Conservation (phyloP, 2,888 invertebrate genomes). For the Melitaea athalia region DNA sequence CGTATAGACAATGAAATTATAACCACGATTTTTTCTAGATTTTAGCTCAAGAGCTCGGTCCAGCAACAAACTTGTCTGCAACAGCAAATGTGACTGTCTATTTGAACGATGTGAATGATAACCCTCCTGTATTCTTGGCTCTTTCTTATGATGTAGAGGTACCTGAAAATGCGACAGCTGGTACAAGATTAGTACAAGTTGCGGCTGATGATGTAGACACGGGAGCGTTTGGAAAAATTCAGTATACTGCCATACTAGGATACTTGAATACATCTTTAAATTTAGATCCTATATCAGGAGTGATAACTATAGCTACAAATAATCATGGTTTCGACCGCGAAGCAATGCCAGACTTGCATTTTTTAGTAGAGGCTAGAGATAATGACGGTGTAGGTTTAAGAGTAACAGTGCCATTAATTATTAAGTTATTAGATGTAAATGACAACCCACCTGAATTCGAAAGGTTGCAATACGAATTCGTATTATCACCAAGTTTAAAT, state of each 20-base stretch:
- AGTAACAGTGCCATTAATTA: conserved; percentile 87
- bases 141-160: conserved; percentile 88
- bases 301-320: conserved; percentile 89
- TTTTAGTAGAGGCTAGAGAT: conserved; percentile 94
- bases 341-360: conserved; percentile 87
- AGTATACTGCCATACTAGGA: conserved; percentile 90
- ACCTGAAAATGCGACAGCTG: conserved; percentile 90
- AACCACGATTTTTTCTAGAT: conserved; percentile 77
- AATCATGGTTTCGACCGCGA: conserved; percentile 92
- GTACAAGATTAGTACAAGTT: conserved; percentile 87
- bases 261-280: conserved; percentile 89
- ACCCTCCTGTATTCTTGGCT: conserved; percentile 90
- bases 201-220: conserved; percentile 92
- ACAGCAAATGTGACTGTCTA: conserved; percentile 90
- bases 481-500: conserved; percentile 87
- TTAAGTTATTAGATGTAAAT: conserved; percentile 90
- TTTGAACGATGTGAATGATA: conserved; percentile 93
- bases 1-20: background rate
- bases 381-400: conserved; percentile 90
- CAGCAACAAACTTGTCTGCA: conserved; percentile 87
- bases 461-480: conserved; percentile 89
- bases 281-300: conserved; percentile 89
- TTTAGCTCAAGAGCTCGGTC: conserved; percentile 90
- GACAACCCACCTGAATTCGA: conserved; percentile 94
- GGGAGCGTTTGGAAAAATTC: conserved; percentile 88